Conservation (phyloP, 2,113 vertebrate species). For the Mus musculus region DNA sequence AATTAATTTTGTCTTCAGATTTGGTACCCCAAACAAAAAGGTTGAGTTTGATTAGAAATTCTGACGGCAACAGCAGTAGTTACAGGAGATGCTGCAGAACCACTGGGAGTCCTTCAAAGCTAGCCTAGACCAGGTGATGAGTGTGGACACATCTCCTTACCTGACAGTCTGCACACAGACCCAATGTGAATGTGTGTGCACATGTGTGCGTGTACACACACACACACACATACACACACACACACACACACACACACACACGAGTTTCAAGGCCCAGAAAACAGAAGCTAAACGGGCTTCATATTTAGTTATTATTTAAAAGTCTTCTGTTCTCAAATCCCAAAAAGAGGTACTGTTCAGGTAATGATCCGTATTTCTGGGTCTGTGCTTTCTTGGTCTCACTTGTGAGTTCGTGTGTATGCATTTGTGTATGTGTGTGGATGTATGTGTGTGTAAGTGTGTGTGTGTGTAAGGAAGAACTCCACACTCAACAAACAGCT, state of each 20-base stretch:
- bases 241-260: slow-evolving; percentile 58
- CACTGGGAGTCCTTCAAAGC: slow-evolving; percentile 78
- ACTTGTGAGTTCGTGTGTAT: slow-evolving; percentile 34
- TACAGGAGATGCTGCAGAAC: slow-evolving; percentile 82
- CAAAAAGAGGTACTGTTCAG: slow-evolving; percentile 80
- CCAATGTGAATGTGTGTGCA: background rate
- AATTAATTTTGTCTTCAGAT: slow-evolving; percentile 88
- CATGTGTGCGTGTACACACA: background rate
- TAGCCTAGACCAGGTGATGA: slow-evolving; percentile 75
- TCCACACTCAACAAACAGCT: slow-evolving; percentile 86
- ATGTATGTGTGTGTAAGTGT: no score
- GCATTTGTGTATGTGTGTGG: no score
- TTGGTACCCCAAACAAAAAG: slow-evolving; percentile 86
- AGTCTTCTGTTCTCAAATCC: slow-evolving; percentile 70
- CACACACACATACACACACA: slow-evolving; percentile 60
- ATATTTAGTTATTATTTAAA: slow-evolving; percentile 76
- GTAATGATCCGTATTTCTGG: slow-evolving; percentile 83
- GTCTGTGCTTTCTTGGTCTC: slow-evolving; percentile 82
- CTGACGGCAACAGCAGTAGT: slow-evolving; percentile 84
- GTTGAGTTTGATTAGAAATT: slow-evolving; percentile 86
- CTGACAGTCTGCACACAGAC: slow-evolving; percentile 50
- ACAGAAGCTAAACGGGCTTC: slow-evolving; percentile 73
- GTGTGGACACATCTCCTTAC: slow-evolving; percentile 14
- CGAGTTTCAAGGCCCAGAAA: slow-evolving; percentile 66
- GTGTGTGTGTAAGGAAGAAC: slow-evolving; percentile 85